phyloP scores from a whole-genome alignment of 2,888 invertebrate genomes.

The Hypena proboscidalis region DNA sequence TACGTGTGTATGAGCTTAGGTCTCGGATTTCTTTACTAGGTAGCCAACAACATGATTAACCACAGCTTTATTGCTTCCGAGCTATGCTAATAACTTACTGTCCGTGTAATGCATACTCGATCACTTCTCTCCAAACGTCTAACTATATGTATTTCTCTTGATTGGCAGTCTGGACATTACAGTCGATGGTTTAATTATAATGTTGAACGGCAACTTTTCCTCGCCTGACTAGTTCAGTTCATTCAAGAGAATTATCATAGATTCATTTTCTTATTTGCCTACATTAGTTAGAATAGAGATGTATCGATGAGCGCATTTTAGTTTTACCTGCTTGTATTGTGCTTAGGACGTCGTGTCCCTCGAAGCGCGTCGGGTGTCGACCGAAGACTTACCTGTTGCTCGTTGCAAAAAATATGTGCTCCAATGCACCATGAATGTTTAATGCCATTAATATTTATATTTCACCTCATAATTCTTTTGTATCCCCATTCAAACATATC shows the following conservation, averaged over 20 bases:
- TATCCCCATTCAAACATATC: conserved; percentile 18
- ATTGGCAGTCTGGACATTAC: conserved; percentile 23
- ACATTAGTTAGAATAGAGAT: neutral
- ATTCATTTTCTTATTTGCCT: neutral
- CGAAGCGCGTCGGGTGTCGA: conserved; percentile 35
- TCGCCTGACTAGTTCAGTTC: conserved; percentile 10
- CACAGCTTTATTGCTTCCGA: conserved; percentile 29
- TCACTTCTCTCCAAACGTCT: conserved; percentile 2
- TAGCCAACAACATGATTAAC: conserved; percentile 24
- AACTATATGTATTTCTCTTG: conserved; percentile 3
- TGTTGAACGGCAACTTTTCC: conserved; percentile 23
- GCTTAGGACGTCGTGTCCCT: conserved; percentile 29
- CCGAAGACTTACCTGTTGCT: conserved; percentile 48
- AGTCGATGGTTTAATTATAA: conserved; percentile 30
- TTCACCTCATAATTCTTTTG: conserved; percentile 27
- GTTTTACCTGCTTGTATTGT: conserved; percentile 48
- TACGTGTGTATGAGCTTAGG: conserved; percentile 29
- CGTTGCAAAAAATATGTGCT: conserved; percentile 48
- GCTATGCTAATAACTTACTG: conserved; percentile 20
- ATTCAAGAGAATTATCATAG: neutral
- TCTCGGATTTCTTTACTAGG: conserved; percentile 33
- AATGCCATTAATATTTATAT: conserved; percentile 35
- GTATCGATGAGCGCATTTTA: neutral
- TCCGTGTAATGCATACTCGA: conserved; percentile 9
- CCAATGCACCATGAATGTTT: conserved; percentile 38